A percentile compares a stretch with the other conserved stretches of the same genome.
phyloP scores from a whole-genome alignment of 2,797 vertebrate species.

The Novumbra hubbsi region DNA sequence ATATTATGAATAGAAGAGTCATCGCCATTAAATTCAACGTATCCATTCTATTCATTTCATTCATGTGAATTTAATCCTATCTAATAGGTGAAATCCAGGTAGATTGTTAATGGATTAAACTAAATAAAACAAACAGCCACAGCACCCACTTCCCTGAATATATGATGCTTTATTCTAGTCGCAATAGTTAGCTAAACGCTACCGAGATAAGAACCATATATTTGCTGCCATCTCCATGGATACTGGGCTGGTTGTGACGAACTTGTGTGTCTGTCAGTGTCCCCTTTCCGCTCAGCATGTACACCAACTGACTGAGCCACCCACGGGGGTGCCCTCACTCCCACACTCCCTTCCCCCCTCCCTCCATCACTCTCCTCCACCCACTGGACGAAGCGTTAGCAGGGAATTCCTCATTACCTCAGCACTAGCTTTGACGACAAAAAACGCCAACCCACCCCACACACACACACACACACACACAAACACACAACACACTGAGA shows the following conservation, averaged over 20 bases:
- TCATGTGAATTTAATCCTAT: no score
- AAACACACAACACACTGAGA: neutral
- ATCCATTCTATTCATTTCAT: no score
- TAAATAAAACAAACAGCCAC: no score
- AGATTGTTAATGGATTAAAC: no score
- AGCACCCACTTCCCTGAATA: constrained; percentile 32
- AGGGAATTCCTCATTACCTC: constrained; percentile 83
- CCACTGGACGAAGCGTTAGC: constrained; percentile 53
- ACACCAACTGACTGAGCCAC: constrained; percentile 45
- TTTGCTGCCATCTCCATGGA: constrained; percentile 19
- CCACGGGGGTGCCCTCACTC: constrained; percentile 46
- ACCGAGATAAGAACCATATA: neutral
- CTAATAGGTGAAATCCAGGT: no score
- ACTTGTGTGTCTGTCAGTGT: neutral
- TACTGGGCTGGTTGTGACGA: neutral
- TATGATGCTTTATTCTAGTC: constrained; percentile 33
- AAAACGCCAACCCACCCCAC: constrained; percentile 11
- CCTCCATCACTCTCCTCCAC: constrained; percentile 49
- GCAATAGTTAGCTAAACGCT: neutral
- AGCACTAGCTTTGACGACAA: constrained; percentile 55
- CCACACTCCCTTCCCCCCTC: constrained; percentile 53
- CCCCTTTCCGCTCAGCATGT: constrained; percentile 26
- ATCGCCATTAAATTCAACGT: no score
- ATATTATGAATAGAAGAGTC: no score
- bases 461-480: constrained; percentile 1